Evolutionary conservation across 2,113 vertebrate species (phyloP).

Genomic region (Lynx canadensis): DNA sequence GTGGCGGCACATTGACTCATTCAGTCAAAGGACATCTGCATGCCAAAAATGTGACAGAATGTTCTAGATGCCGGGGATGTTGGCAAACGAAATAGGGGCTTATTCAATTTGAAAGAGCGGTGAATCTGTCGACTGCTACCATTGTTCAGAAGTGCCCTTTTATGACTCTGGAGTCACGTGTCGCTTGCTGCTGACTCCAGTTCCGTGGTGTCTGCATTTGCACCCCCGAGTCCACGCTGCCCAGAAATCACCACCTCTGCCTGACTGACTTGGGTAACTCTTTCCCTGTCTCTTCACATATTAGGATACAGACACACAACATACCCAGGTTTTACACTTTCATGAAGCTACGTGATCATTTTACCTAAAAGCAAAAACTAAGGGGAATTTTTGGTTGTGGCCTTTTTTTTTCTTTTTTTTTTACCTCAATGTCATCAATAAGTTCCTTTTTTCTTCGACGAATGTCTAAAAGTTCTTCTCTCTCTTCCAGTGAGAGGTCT

Average conservation of each 20-base stretch:
- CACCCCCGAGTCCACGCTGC: neutral
- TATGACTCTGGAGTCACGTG: neutral
- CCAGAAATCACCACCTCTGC: fast-evolving
- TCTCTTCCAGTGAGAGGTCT: conserved; percentile 96
- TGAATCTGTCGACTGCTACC: fast-evolving
- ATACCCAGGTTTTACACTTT: neutral
- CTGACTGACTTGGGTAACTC: fast-evolving
- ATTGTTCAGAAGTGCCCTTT: fast-evolving
- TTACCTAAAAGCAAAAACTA: neutral
- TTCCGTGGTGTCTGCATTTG: fast-evolving
- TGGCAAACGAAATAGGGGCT: fast-evolving
- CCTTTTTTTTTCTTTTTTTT: neutral
- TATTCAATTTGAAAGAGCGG: fast-evolving
- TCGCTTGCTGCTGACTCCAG: too few relatives aligned
- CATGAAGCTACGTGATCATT: neutral
- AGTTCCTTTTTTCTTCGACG: conserved; percentile 96
- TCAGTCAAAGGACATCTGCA: neutral
- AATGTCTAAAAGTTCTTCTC: conserved; percentile 96
- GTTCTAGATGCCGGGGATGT: neutral
- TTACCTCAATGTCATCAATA: conserved; percentile 98
- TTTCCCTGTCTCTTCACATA: neutral
- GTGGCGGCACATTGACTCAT: too few relatives aligned
- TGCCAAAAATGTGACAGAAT: neutral
- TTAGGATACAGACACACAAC: neutral
- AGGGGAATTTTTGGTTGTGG: neutral